Base-by-base conservation (phyloP, 2,113 vertebrate species). In the Proterorhinus semilunaris region DNA sequence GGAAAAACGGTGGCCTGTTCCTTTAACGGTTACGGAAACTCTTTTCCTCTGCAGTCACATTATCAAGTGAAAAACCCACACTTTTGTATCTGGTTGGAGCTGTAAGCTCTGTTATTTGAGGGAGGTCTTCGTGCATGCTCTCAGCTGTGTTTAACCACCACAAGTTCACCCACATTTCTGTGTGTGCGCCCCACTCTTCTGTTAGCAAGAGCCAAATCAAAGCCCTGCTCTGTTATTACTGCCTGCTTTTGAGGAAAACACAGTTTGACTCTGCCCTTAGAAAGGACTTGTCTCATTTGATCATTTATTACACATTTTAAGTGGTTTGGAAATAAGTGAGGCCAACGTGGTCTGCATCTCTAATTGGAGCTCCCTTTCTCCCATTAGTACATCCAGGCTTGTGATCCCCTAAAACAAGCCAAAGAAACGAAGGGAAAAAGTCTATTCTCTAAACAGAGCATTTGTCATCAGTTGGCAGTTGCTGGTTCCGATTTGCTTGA, bases 241-340 rank as follows among this genome's bases (percentile, higher is more conserved):
- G 84, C 81, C 86, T 69, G 72, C 86, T 88, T 86, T 86, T 80
- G 90, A 89, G 84, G 86, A 90, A 91, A 91, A 90, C 87, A 89
- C 91, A 90, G 85, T 84, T 89, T 70, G 79, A 90, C 90, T 91
- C 87, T 83, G 89, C 83, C 85, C 89, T 89, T 90, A 80, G 91
- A 90, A 85, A 90, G 83, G 64, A 84, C 74, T 89, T 90, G 92
- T 92, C 91, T 90, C 76, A 91, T 92, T 91, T 90, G 87, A 93
- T 93, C 89, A 91, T 92, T 93, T 92, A 92, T 89, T 90, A 90
- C 89, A 91, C 91, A 90, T 91, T 93, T 91, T 89, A 88, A 90
- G 88, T 88, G 89, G 86, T 91, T 93, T 91, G 87, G 91, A 92
- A 93, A 92, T 87, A 87, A 84, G 86, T 83, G 84, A 91, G 86